A percentile compares a stretch with the other conserved stretches of the same genome.
These are phyloP conservation scores for Nysson spinosus DNA, from an alignment of 2,888 invertebrate species.

Conservation along the genomic window DNA sequence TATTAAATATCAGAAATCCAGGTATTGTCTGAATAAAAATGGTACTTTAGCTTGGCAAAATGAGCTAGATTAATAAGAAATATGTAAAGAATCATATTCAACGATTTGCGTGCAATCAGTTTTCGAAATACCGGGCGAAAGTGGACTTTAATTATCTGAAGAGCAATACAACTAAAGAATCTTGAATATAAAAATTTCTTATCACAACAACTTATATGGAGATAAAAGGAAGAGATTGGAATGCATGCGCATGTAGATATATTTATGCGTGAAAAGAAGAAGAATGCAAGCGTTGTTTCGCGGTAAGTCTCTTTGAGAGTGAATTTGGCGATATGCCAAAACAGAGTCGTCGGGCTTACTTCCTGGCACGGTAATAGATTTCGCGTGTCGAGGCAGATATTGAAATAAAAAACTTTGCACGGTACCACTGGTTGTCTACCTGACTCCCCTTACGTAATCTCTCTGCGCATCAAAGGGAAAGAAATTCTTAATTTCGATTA, in stretches of 20 bases:
- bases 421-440: not conserved
- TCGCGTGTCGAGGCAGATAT: conserved; percentile 33
- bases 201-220: no score
- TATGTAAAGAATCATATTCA: no score
- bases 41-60: no score
- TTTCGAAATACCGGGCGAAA: no score
- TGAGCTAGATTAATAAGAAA: no score
- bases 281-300: conserved; percentile 32
- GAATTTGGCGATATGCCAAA: conserved; percentile 53
- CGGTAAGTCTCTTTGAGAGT: conserved; percentile 43
- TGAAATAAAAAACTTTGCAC: conserved; percentile 18
- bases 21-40: no score
- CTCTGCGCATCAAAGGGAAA: conserved; percentile 17
- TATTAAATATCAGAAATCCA: no score
- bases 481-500: conserved; percentile 33
- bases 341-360: conserved; percentile 45
- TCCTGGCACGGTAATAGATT: conserved; percentile 50
- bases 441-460: conserved; percentile 21
- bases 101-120: no score
- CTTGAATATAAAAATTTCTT: no score
- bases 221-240: no score
- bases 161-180: no score
- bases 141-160: no score
- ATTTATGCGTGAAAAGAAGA: not conserved
- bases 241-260: not conserved